Conservation (phyloP, 2,797 vertebrate species). For the Simalia tracyae region DNA sequence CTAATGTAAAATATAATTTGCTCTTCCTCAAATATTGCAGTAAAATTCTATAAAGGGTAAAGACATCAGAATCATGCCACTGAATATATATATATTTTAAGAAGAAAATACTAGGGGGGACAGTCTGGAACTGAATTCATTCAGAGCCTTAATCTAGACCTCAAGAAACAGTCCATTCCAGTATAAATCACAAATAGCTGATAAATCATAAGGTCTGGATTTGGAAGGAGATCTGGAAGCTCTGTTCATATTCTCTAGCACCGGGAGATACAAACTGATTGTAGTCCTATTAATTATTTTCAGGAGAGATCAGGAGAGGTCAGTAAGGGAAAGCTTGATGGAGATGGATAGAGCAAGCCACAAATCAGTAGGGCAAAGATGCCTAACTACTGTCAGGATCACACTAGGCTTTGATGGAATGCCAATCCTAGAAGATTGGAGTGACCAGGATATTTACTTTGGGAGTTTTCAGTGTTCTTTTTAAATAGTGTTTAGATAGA, state of each 20-base stretch:
- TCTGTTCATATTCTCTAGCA: background rate
- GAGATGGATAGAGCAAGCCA: background rate
- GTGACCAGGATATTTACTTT: background rate
- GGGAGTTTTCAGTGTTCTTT: background rate
- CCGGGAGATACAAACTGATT: background rate
- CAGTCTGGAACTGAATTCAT: background rate
- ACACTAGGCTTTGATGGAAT: background rate
- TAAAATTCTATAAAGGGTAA: background rate
- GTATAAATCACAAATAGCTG: background rate
- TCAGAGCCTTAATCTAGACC: background rate
- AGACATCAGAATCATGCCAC: background rate
- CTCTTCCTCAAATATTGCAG: background rate
- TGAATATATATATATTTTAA: background rate
- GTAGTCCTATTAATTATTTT: background rate
- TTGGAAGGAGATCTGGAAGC: background rate
- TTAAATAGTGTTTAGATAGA: background rate
- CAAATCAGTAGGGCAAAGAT: background rate
- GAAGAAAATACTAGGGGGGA: background rate
- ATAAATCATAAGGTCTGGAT: background rate
- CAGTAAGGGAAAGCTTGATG: background rate
- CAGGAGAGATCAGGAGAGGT: background rate
- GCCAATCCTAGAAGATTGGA: background rate
- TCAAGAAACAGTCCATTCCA: background rate
- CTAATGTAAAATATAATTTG: background rate
- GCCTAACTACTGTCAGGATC: background rate